Conservation (phyloP, 1,140 invertebrate species). For the Ceratosolen solmsi region DNA sequence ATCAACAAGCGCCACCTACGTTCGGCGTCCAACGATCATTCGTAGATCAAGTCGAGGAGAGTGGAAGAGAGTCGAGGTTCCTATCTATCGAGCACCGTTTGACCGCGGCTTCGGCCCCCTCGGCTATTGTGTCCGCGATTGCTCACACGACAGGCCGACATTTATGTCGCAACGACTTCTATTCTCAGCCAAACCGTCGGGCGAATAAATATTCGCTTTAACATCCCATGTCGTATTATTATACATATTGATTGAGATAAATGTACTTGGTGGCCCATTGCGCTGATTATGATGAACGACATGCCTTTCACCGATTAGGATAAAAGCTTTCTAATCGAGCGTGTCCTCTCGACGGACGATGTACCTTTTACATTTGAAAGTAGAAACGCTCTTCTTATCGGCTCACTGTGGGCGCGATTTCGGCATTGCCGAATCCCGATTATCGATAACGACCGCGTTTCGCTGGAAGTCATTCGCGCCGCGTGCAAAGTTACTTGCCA, state of each 20-base stretch:
- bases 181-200: too few relatives aligned
- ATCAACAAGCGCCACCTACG: too few relatives aligned
- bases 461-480: too few relatives aligned
- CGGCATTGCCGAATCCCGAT: neutral
- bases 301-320: neutral
- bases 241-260: constrained; percentile 4
- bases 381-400: too few relatives aligned
- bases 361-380: neutral
- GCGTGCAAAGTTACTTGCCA: too few relatives aligned
- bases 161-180: too few relatives aligned
- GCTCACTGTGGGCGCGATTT: too few relatives aligned
- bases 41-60: too few relatives aligned
- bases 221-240: neutral
- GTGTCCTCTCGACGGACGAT: neutral
- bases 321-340: neutral
- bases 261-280: neutral
- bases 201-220: neutral
- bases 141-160: too few relatives aligned
- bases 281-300: neutral
- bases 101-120: neutral
- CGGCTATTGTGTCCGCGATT: too few relatives aligned
- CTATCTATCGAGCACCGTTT: neutral
- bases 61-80: neutral
- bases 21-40: too few relatives aligned
- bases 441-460: too few relatives aligned